Conservation (phyloP, 2,888 invertebrate species). For the Machimus atricapillus region DNA sequence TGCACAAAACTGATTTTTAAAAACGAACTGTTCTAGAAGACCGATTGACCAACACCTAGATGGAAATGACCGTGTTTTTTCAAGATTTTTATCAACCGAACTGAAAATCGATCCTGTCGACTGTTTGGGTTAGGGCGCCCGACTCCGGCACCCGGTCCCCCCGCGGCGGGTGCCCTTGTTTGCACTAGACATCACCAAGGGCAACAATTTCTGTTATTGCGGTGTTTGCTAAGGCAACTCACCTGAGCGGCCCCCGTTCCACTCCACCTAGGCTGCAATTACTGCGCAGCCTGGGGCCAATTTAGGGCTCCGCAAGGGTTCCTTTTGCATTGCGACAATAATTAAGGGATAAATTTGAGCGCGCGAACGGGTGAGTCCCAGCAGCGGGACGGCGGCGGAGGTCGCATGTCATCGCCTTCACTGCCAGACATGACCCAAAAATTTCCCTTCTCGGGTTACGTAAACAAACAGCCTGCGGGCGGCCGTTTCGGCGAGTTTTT, state of each 20-base stretch:
- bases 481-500: background rate
- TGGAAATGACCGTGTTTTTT: background rate
- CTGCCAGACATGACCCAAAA: slow-evolving; percentile 19
- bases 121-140: background rate
- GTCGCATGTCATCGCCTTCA: background rate
- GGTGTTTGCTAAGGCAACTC: slow-evolving; percentile 7
- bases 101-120: background rate
- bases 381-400: background rate
- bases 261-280: background rate
- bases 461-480: slow-evolving; percentile 3
- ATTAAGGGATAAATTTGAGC: background rate
- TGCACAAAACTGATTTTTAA: background rate
- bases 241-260: background rate
- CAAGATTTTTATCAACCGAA: background rate
- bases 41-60: background rate
- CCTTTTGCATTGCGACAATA: background rate
- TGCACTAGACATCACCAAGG: background rate
- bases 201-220: slow-evolving; percentile 12
- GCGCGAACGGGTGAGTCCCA: background rate
- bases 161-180: background rate
- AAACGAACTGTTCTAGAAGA: background rate
- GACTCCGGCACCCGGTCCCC: background rate
- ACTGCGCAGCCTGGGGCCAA: background rate
- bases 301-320: background rate
- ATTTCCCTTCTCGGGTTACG: slow-evolving; percentile 6